phyloP scores from a whole-genome alignment of 1,140 invertebrate genomes.

The Cydia pomonella region DNA sequence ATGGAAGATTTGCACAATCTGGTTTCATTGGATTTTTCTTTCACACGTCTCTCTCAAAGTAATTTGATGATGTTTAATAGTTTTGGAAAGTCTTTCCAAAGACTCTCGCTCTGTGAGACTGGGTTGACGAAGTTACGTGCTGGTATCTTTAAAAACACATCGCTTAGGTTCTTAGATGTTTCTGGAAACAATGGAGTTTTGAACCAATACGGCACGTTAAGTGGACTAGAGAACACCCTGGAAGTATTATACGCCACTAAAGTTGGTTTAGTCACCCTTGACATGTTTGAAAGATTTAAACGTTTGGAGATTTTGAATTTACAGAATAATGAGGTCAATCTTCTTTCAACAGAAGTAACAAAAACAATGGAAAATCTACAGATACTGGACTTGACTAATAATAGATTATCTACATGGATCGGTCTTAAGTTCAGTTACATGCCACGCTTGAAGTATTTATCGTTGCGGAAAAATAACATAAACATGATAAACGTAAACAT shows the following conservation, averaged over 20 bases:
- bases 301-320: conserved; percentile 73
- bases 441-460: conserved; percentile 66
- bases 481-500: conserved; percentile 78
- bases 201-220: conserved; percentile 43
- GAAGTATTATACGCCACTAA: conserved; percentile 75
- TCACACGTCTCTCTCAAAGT: conserved; percentile 67
- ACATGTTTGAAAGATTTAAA: conserved; percentile 59
- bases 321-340: conserved; percentile 73
- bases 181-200: conserved; percentile 74
- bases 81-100: conserved; percentile 64
- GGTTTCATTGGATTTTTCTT: conserved; percentile 78
- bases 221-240: conserved; percentile 68
- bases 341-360: conserved; percentile 48
- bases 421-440: conserved; percentile 62
- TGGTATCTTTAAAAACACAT: conserved; percentile 66
- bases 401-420: conserved; percentile 80
- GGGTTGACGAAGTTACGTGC: conserved; percentile 59
- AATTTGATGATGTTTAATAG: conserved; percentile 63
- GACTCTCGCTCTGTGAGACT: conserved; percentile 79
- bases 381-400: conserved; percentile 77
- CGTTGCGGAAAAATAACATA: conserved; percentile 78
- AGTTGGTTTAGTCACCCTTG: conserved; percentile 63
- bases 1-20: conserved; percentile 67
- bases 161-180: conserved; percentile 76
- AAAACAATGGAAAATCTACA: conserved; percentile 64